Base-by-base conservation (phyloP, 2,888 invertebrate genomes). In the Atrina japonica region DNA sequence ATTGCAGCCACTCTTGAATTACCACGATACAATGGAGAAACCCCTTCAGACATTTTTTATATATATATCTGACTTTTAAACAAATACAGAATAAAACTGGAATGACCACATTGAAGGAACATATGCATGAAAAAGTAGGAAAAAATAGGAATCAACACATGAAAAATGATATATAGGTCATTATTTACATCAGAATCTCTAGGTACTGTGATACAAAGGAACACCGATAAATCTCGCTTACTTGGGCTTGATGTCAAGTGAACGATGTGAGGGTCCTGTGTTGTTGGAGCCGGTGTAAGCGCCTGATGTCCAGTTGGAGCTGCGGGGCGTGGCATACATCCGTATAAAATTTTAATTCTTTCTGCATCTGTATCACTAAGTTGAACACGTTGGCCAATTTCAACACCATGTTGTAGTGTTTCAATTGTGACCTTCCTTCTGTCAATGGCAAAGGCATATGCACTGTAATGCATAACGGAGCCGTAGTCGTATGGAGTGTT, bases 381-480 rank as follows among this genome's bases (percentile, higher is more conserved):
- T 41, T 83, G 82, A 14, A 84, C 83, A 61, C 91, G 90, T 66
- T 92, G 92, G 73, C 94, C 92, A 87, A 94, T 94, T 52, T 92
- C 92, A 63, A 93, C 87, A 14, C 81, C 83, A 6, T 70, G 75
- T 68, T 90, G 86, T 76, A 87, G 87, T 1, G 92, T 92, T 45
- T 90, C 88, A 60, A 92, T 92, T 1, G 92, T 92, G 25, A 91
- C 88, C 78, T 89, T 88, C 16, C 90, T 90, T 49, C 82, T 73
- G 78, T 92, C 91, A 21, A 88, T 88, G 55, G 91, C 91, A 80
- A 92, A 92, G 16, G 92, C 92, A 77, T 91, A 86, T 14, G 90
- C 89, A 73, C 91, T 90, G 83, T 95, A 95, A 87, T 95, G 95
- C 95, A 95, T 95, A 27, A 95, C 94, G n/a, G 94, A 94, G 77